Conservation (phyloP, 2,888 invertebrate genomes). For the Hofmannophila pseudospretella region DNA sequence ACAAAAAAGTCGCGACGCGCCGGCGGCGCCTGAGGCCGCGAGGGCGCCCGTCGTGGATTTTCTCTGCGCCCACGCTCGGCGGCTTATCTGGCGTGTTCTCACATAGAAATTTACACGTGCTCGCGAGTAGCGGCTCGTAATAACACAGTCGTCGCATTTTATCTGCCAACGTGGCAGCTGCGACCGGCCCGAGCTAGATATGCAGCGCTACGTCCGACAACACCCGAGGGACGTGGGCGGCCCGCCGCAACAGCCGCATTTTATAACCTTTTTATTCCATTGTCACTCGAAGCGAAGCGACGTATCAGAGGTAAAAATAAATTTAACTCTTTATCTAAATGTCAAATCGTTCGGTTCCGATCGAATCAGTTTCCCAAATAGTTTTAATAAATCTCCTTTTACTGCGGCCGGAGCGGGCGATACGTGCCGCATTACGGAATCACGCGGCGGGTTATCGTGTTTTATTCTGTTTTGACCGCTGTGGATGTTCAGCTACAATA, state of each 20-base stretch:
- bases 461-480: conserved; percentile 70
- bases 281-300: conserved; percentile 64
- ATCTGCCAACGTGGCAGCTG: conserved; percentile 58
- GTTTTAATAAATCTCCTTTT: conserved; percentile 79
- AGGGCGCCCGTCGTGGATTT: conserved; percentile 46
- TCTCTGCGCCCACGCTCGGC: conserved; percentile 55
- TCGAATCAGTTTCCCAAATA: conserved; percentile 77
- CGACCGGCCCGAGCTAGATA: conserved; percentile 39
- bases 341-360: conserved; percentile 77
- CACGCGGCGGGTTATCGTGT: conserved; percentile 72
- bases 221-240: conserved; percentile 69
- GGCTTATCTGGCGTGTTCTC: conserved; percentile 68
- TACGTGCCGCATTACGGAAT: conserved; percentile 62
- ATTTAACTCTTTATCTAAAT: conserved; percentile 77
- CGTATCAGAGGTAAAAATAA: conserved; percentile 70
- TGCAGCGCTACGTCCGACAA: conserved; percentile 49
- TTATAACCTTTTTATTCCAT: conserved; percentile 77
- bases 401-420: conserved; percentile 59
- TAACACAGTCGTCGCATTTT: conserved; percentile 65
- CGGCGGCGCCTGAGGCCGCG: conserved; percentile 16
- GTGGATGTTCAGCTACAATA: conserved; percentile 66
- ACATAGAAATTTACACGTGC: conserved; percentile 74
- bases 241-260: conserved; percentile 61
- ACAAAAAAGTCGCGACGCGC: conserved; percentile 37
- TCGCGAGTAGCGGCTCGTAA: conserved; percentile 62